phyloP scores from a whole-genome alignment of 2,113 vertebrate genomes.

The Vidua macroura region DNA sequence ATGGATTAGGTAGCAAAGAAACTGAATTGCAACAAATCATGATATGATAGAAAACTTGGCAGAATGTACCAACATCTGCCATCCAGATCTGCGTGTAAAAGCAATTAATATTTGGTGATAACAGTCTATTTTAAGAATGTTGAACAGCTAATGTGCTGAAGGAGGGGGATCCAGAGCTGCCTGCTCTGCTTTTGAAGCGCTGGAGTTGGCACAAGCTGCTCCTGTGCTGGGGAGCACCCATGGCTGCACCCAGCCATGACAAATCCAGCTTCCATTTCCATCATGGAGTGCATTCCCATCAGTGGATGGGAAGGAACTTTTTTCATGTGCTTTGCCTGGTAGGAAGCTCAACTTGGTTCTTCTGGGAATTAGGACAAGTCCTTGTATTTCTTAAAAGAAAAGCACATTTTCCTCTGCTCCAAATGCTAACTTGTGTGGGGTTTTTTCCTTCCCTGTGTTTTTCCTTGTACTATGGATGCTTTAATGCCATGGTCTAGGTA shows the following conservation, averaged over 20 bases:
- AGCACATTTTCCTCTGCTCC: neutral
- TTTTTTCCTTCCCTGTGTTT: neutral
- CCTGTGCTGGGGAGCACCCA: accelerated
- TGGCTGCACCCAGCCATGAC: neutral
- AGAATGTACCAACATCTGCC: neutral
- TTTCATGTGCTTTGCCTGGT: neutral
- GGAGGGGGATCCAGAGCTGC: neutral
- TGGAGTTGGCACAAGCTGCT: neutral
- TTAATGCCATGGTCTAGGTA: neutral
- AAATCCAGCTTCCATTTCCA: neutral
- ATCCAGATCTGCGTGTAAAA: neutral
- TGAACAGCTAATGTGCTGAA: neutral
- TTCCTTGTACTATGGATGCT: neutral
- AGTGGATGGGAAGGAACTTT: neutral
- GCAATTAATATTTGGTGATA: neutral
- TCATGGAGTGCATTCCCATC: neutral
- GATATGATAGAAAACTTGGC: neutral
- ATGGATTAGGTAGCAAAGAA: neutral
- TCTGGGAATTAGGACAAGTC: neutral
- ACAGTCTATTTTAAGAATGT: neutral
- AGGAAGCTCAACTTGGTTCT: neutral
- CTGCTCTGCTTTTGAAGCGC: neutral
- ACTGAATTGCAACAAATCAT: neutral
- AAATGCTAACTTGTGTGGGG: neutral
- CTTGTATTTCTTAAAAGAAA: neutral